Evolutionary conservation across 2,113 vertebrate genomes (phyloP).

Genomic region (Syngnathus typhle): DNA sequence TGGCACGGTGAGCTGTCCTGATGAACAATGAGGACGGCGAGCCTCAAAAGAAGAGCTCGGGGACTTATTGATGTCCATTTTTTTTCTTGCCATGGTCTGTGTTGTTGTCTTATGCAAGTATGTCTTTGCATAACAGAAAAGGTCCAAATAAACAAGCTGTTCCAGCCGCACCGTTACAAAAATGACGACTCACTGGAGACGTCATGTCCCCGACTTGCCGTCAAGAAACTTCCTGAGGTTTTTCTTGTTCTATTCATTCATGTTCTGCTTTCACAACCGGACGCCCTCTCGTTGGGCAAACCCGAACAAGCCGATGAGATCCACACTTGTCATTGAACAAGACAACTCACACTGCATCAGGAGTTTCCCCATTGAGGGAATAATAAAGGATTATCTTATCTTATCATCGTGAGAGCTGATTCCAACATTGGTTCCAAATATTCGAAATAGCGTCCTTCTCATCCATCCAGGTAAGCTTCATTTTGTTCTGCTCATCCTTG

Average conservation of each 20-base stretch:
- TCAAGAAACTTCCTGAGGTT: neutral
- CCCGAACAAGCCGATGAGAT: neutral
- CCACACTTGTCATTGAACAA: neutral
- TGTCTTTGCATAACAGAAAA: neutral
- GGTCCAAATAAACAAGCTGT: neutral
- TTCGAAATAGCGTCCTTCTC: neutral
- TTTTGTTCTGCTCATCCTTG: neutral
- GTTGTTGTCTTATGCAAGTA: neutral
- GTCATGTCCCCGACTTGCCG: neutral
- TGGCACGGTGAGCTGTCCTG: neutral
- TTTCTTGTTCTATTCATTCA: neutral
- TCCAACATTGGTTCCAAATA: neutral
- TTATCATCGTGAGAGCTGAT: neutral
- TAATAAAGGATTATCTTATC: too few relatives aligned
- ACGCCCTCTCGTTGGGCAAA: neutral
- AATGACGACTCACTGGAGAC: neutral
- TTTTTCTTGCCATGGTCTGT: neutral
- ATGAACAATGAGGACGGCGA: neutral
- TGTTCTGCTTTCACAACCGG: conserved; percentile 13
- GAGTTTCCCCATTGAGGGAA: too few relatives aligned
- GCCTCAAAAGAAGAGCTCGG: neutral
- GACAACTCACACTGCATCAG: neutral
- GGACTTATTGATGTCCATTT: neutral
- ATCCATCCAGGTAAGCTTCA: too few relatives aligned
- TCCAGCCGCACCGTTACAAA: neutral